Evolutionary conservation across 1,140 invertebrate genomes (phyloP), one percentile per base, ranked within the genome.

Genomic region (Dermatophagoides farinae): DNA sequence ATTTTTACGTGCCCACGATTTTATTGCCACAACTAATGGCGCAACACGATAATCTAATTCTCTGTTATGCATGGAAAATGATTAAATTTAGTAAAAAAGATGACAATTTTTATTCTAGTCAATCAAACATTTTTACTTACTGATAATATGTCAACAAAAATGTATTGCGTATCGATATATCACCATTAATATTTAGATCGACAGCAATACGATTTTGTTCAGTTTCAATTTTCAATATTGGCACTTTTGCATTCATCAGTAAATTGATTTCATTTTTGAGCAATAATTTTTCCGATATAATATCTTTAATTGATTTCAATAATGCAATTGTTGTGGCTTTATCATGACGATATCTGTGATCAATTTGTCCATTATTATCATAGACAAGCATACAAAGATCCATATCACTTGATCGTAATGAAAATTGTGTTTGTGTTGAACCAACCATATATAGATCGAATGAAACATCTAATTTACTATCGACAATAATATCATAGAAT

Each of bases 141-240:
- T 87, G 83, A 72, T 93, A 96, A 67, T 82, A 83, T 68, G 86
- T 82, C 2, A 97, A 74, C 46, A 98, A 75, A 72, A 93, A 88
- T 14, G 92, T 97, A 72, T 97, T 97, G 22, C 84, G 77, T 62
- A 97, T 90, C 22, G 91, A 90, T 31, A 97, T 89, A 37, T 81
- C 76, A 73, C 96, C 96, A 73, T 97, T 97, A 68, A 88, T 89
- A 75, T 97, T 97, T 9, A 98, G 76, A 77, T 98, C 92, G 31
- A 97, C 86, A 69, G 93, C 86, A 40, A 97, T 78, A 44, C 80
- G 79, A 65, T 43, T 68, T 64, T 6, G 11, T 6, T 46, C 44
- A n/a, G 16, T 18, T n/a, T 46, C 2, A 31, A 16, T 23, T 11
- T 73, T 71, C 51, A 96, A 73, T 63, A 95, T 90, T 6, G 90